A percentile compares a stretch with the other conserved stretches of the same genome.
phyloP scores from a whole-genome alignment of 2,113 vertebrate genomes.

The Tor tambroides region DNA sequence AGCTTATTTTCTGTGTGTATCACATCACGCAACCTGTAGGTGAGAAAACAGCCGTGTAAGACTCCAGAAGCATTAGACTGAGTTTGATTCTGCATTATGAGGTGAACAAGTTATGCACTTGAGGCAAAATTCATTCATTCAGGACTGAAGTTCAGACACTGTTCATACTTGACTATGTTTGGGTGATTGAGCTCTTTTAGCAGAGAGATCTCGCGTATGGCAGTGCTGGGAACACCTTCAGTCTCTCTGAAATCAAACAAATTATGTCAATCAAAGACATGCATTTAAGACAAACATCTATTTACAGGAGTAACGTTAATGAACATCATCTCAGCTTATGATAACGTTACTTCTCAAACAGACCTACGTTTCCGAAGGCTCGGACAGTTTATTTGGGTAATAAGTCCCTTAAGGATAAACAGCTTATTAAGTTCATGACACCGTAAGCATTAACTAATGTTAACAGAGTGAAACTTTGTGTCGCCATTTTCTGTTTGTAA shows the following conservation, averaged over 20 bases:
- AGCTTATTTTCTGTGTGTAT: conserved; percentile 98
- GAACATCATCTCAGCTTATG: not conserved
- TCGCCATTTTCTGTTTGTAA: too few relatives aligned
- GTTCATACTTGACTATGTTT: conserved; percentile 91
- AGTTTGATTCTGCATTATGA: not conserved
- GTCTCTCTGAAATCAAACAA: conserved; percentile 82
- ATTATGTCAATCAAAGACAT: not conserved
- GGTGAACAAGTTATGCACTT: too few relatives aligned
- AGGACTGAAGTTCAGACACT: not conserved
- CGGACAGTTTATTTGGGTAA: too few relatives aligned
- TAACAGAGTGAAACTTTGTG: not conserved
- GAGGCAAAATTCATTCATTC: too few relatives aligned
- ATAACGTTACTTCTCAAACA: too few relatives aligned
- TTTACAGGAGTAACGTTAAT: not conserved
- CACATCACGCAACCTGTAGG: conserved; percentile 86
- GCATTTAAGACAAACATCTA: too few relatives aligned
- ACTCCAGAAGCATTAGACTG: not conserved
- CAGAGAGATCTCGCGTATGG: conserved; percentile 92
- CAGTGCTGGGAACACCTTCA: conserved; percentile 92
- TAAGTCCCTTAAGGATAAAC: too few relatives aligned
- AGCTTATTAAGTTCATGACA: not conserved
- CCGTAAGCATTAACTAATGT: not conserved
- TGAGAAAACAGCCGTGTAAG: not conserved
- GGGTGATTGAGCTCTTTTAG: conserved; percentile 94
- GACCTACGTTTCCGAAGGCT: too few relatives aligned